A percentile compares a stretch with the other conserved stretches of the same genome.
These are phyloP conservation scores for Dallia pectoralis DNA, from an alignment of 2,797 vertebrate species.

Conservation along the genomic window DNA sequence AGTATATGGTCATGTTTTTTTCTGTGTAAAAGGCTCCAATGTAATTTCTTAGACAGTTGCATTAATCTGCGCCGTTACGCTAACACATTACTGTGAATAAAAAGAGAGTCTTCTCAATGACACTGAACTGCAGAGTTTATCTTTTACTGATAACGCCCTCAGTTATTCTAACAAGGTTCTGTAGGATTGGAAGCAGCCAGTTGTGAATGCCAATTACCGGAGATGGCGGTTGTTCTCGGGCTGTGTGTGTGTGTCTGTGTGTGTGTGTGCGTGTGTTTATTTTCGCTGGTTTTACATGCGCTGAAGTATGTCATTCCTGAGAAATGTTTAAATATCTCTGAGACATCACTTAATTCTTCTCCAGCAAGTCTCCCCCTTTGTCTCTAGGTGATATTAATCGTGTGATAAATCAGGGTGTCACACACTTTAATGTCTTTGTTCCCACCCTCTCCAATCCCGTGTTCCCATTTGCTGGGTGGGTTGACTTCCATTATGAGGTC, in stretches of 20 bases:
- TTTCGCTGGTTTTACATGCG: slow-evolving; percentile 16
- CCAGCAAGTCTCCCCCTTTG: slow-evolving; percentile 29
- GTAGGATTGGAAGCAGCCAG: slow-evolving; percentile 6
- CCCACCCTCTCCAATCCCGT: slow-evolving; percentile 1
- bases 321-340: slow-evolving; percentile 9
- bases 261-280: slow-evolving; percentile 9
- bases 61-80: no score
- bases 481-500: slow-evolving; percentile 18
- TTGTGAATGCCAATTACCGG: slow-evolving; percentile 7
- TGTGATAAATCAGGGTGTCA: slow-evolving; percentile 42
- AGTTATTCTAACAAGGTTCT: not conserved
- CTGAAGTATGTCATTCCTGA: slow-evolving; percentile 10
- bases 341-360: slow-evolving; percentile 32
- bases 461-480: slow-evolving; percentile 31
- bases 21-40: not conserved
- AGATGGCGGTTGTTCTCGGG: slow-evolving; percentile 3
- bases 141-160: not conserved
- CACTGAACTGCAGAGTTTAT: not conserved
- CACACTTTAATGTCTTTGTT: slow-evolving; percentile 13
- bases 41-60: not conserved
- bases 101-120: not conserved
- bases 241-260: not conserved
- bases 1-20: not conserved
- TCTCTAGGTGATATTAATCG: slow-evolving; percentile 39
- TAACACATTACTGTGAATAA: not conserved